Evolutionary conservation across 2,113 vertebrate species (phyloP).

Genomic region (Melierax canorus): DNA sequence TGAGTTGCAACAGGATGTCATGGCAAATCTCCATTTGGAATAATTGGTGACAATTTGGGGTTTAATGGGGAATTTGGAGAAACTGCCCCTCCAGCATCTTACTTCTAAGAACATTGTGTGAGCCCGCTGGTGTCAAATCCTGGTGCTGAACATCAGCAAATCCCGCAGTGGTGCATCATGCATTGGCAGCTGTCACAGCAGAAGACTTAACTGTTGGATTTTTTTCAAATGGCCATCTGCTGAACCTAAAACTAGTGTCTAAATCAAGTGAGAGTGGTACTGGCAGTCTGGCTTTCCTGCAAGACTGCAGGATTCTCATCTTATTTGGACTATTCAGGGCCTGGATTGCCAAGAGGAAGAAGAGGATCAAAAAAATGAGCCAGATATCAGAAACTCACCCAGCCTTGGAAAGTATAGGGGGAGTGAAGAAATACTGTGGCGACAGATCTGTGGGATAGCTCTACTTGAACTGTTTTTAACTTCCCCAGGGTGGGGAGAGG

Average conservation of each 20-base stretch:
- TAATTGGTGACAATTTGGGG: neutral
- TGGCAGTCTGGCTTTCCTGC: neutral
- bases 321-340: neutral
- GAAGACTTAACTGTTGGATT: neutral
- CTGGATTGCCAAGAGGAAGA: neutral
- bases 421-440: neutral
- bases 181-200: neutral
- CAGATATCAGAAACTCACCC: neutral
- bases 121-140: neutral
- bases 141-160: neutral
- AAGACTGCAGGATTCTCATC: neutral
- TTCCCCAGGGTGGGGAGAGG: neutral
- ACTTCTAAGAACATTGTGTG: neutral
- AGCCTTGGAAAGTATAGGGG: neutral
- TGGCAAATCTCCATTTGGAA: neutral
- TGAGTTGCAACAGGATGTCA: neutral
- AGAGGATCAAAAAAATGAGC: neutral
- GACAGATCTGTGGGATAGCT: neutral
- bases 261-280: neutral
- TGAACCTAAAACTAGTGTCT: neutral
- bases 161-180: accelerated
- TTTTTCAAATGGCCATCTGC: neutral
- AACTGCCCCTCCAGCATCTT: neutral
- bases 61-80: neutral
- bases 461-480: neutral